These are phyloP conservation scores for Poecilia latipinna DNA, from an alignment of 2,113 vertebrate species.

Conservation along the genomic window DNA sequence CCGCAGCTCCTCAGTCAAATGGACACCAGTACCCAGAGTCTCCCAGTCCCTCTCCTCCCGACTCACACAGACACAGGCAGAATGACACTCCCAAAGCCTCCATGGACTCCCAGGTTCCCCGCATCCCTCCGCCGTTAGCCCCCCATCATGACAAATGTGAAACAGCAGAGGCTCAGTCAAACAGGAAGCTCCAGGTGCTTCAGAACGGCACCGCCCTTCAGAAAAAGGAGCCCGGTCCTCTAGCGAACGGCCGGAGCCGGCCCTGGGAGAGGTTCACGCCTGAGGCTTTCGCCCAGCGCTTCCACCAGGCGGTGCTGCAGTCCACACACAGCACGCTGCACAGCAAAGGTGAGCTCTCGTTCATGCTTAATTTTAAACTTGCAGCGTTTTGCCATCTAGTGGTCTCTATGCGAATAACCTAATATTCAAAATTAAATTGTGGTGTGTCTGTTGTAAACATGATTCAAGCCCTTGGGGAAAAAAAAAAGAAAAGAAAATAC, in stretches of 20 bases:
- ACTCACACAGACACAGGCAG: constrained; percentile 66
- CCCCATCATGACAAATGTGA: constrained; percentile 78
- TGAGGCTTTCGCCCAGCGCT: constrained; percentile 95
- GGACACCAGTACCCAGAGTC: constrained; percentile 65
- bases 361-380: constrained; percentile 5
- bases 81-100: constrained; percentile 77
- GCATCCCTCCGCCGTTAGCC: constrained; percentile 56
- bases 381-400: constrained; percentile 53
- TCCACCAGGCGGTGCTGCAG: constrained; percentile 96
- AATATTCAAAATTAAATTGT: too few relatives aligned
- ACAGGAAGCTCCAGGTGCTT: constrained; percentile 83
- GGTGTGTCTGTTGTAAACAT: too few relatives aligned
- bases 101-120: constrained; percentile 71
- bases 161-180: constrained; percentile 68
- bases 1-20: constrained; percentile 58
- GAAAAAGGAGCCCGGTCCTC: constrained; percentile 83
- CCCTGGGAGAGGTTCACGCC: constrained; percentile 92
- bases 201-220: constrained; percentile 77
- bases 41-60: constrained; percentile 78
- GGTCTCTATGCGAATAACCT: constrained; percentile 13
- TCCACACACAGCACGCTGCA: constrained; percentile 93
- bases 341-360: constrained; percentile 87
- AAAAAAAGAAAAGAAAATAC: too few relatives aligned
- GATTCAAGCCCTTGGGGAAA: not conserved
- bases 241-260: constrained; percentile 87